Conservation (phyloP, 2,113 vertebrate species). For the Ariopsis seemanni region DNA sequence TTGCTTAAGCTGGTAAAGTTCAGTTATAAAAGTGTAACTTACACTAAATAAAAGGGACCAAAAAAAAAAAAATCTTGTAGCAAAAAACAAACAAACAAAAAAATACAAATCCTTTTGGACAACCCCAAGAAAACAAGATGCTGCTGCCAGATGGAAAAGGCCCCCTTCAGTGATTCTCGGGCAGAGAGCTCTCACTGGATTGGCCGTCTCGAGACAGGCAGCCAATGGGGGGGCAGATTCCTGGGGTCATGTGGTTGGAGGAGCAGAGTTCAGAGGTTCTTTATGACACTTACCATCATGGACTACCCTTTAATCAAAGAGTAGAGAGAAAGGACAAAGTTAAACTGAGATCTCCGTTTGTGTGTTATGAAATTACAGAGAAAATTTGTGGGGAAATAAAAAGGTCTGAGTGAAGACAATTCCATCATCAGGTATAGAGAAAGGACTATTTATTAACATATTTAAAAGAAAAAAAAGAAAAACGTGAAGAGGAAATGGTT, state of each 20-base stretch:
- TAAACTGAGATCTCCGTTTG: slow-evolving; percentile 92
- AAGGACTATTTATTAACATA: neutral
- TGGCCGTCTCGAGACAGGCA: slow-evolving; percentile 98
- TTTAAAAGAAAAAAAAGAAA: neutral
- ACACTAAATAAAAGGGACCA: slow-evolving; percentile 25
- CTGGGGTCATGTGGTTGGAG: slow-evolving; percentile 99
- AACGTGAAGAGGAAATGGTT: slow-evolving; percentile 33
- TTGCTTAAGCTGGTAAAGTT: neutral
- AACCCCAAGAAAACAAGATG: slow-evolving; percentile 96
- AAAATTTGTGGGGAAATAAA: slow-evolving; percentile 65
- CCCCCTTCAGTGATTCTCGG: slow-evolving; percentile 96
- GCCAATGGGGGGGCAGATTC: slow-evolving; percentile 90
- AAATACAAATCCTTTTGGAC: slow-evolving; percentile 98
- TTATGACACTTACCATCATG: slow-evolving; percentile 99
- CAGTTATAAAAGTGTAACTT: neutral
- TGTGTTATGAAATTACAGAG: slow-evolving; percentile 71
- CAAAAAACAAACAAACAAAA: slow-evolving; percentile 70
- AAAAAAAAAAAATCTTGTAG: slow-evolving; percentile 72
- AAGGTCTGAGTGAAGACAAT: slow-evolving; percentile 43
- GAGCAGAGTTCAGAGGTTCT: slow-evolving; percentile 98
- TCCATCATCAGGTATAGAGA: slow-evolving; percentile 42
- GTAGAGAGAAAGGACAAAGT: slow-evolving; percentile 99
- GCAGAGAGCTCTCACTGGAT: slow-evolving; percentile 96
- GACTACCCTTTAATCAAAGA: slow-evolving; percentile 99
- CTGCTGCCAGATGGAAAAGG: slow-evolving; percentile 95